These are phyloP conservation scores for Proterorhinus semilunaris DNA, from an alignment of 2,113 vertebrate genomes.

Conservation along the genomic window DNA sequence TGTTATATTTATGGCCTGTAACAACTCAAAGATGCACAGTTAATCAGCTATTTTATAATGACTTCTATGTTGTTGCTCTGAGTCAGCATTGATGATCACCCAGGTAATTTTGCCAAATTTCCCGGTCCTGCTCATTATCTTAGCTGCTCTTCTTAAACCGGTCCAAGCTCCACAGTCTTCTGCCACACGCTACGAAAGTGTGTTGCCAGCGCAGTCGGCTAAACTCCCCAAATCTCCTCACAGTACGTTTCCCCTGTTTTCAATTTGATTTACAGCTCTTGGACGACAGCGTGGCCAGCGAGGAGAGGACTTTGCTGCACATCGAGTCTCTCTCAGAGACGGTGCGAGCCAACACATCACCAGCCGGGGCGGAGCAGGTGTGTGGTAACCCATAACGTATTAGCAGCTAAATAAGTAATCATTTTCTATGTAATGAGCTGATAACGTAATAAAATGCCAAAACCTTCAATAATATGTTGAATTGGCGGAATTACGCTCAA, in stretches of 20 bases:
- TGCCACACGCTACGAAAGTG: neutral
- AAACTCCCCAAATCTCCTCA: neutral
- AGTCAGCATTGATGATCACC: too few relatives aligned
- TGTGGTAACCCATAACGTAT: too few relatives aligned
- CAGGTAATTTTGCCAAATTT: neutral
- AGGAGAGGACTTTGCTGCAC: conserved; percentile 75
- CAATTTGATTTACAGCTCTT: conserved; percentile 64
- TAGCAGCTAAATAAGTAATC: too few relatives aligned
- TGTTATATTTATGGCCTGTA: too few relatives aligned
- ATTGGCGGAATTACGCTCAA: too few relatives aligned
- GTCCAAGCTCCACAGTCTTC: neutral
- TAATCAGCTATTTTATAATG: too few relatives aligned
- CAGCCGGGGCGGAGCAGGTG: conserved; percentile 78
- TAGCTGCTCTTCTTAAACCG: neutral
- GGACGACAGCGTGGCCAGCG: conserved; percentile 72
- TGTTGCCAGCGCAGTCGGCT: neutral
- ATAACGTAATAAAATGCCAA: too few relatives aligned
- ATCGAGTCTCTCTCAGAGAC: conserved; percentile 76
- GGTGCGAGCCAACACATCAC: conserved; percentile 83
- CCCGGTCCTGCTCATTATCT: neutral
- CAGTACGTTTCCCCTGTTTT: neutral
- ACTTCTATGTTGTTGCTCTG: neutral
- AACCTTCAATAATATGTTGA: too few relatives aligned
- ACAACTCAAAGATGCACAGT: too few relatives aligned
- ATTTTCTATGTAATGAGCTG: too few relatives aligned